Percentiles rank a stretch among this genome's conserved stretches.
phyloP scores from a whole-genome alignment of 2,888 invertebrate genomes.

The Synergus laeviventris region DNA sequence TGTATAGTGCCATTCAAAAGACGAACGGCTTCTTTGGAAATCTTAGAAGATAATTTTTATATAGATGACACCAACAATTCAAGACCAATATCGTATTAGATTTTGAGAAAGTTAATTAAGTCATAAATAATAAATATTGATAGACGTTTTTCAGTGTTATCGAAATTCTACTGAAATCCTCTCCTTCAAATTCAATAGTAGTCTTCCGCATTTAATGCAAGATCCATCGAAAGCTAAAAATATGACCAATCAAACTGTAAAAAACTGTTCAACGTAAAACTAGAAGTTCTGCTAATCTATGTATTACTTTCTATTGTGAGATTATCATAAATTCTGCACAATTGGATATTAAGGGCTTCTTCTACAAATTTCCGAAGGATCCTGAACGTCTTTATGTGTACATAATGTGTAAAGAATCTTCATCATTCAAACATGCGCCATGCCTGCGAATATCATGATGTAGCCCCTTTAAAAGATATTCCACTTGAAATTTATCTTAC shows the following conservation, averaged over 20 bases:
- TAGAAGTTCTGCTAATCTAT: neutral
- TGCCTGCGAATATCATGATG: slow-evolving; percentile 18
- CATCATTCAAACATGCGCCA: slow-evolving; percentile 12
- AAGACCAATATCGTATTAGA: slow-evolving; percentile 5
- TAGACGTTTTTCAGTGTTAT: neutral
- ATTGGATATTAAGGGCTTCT: slow-evolving; percentile 12
- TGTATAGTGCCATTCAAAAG: slow-evolving; percentile 28
- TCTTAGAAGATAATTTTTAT: slow-evolving; percentile 30
- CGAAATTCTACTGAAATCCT: slow-evolving; percentile 9
- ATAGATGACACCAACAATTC: slow-evolving; percentile 4
- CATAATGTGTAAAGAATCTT: slow-evolving; percentile 34
- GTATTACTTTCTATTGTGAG: neutral
- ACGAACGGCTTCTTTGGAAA: slow-evolving; percentile 37
- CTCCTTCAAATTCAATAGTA: slow-evolving; percentile 10
- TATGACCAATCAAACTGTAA: slow-evolving; percentile 28
- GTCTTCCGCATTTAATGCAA: slow-evolving; percentile 29
- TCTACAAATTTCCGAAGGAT: slow-evolving; percentile 37
- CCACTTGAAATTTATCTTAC: slow-evolving; percentile 30
- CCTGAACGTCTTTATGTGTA: slow-evolving; percentile 29
- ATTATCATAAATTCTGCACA: neutral
- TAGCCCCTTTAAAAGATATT: slow-evolving; percentile 19
- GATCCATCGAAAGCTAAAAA: slow-evolving; percentile 11
- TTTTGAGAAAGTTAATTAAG: neutral
- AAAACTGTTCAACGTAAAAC: neutral
- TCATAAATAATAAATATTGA: neutral